Conservation (phyloP, 2,888 invertebrate genomes). For the Thymelicus sylvestris region DNA sequence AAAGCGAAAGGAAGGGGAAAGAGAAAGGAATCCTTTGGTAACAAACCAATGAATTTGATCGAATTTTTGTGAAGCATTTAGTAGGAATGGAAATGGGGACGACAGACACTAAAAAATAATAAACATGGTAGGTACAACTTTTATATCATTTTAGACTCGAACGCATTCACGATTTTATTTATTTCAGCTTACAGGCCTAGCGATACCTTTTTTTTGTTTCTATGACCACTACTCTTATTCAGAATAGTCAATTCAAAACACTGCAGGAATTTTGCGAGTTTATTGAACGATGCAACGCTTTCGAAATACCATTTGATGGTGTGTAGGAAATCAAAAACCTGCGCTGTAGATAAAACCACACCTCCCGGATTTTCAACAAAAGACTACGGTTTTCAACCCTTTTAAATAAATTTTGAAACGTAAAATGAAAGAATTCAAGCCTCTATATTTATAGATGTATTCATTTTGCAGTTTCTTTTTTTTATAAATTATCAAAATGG, state of each 20-base stretch:
- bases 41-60: too few relatives aligned
- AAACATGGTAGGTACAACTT: too few relatives aligned
- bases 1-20: too few relatives aligned
- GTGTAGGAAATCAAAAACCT: conserved; percentile 28
- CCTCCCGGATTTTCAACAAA: conserved; percentile 24
- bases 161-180: too few relatives aligned
- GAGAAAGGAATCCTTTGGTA: too few relatives aligned
- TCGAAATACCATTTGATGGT: conserved; percentile 32
- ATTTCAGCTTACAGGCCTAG: too few relatives aligned
- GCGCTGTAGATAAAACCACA: conserved; percentile 15
- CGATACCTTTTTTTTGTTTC: not conserved
- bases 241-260: conserved; percentile 1
- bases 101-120: too few relatives aligned
- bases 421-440: conserved; percentile 2
- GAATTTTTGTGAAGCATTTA: too few relatives aligned
- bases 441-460: not conserved
- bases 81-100: too few relatives aligned
- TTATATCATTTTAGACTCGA: too few relatives aligned
- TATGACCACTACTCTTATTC: not conserved
- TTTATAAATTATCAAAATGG: not conserved
- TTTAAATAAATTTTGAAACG: conserved; percentile 20
- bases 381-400: conserved; percentile 17
- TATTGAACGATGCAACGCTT: conserved; percentile 20
- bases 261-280: conserved; percentile 9
- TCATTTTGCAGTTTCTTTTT: not conserved